A percentile compares a stretch with the other conserved stretches of the same genome.
Evolutionary conservation across 2,797 vertebrate genomes (phyloP).

Genomic region (Sarcophilus harrisii): DNA sequence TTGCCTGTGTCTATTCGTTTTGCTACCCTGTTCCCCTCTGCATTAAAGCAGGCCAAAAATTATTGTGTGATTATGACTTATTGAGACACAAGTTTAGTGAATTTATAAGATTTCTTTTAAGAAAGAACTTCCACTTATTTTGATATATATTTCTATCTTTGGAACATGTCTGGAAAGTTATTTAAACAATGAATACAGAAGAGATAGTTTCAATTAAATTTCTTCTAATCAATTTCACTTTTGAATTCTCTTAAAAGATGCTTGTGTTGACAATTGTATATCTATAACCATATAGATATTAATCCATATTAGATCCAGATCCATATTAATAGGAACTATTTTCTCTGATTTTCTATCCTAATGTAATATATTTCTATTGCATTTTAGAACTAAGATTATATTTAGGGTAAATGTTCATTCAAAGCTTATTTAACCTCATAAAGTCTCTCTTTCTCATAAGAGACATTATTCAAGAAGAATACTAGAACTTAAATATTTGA

Average conservation of each 20-base stretch:
- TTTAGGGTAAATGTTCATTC: slow-evolving; percentile 28
- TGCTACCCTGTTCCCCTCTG: neutral
- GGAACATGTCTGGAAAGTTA: neutral
- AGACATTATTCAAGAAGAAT: slow-evolving; percentile 8
- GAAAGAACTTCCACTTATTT: slow-evolving; percentile 52
- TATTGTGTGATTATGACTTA: slow-evolving; percentile 20
- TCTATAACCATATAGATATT: too few relatives aligned
- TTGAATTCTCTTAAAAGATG: slow-evolving; percentile 33
- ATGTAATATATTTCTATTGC: slow-evolving; percentile 35
- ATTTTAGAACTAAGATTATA: slow-evolving; percentile 37
- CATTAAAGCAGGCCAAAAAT: slow-evolving; percentile 4
- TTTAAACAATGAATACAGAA: slow-evolving; percentile 50
- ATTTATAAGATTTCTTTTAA: slow-evolving; percentile 2
- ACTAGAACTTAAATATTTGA: slow-evolving; percentile 30
- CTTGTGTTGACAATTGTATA: slow-evolving; percentile 30
- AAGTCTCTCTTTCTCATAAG: neutral
- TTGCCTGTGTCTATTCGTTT: neutral
- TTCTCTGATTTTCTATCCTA: slow-evolving; percentile 21
- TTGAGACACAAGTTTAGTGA: slow-evolving; percentile 39
- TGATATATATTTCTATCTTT: slow-evolving; percentile 33
- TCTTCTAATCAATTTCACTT: slow-evolving; percentile 60
- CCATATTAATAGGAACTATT: neutral
- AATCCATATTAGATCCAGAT: too few relatives aligned
- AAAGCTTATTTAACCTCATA: slow-evolving; percentile 3
- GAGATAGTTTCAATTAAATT: slow-evolving; percentile 43